A percentile compares a stretch with the other conserved stretches of the same genome.
Conservation (phyloP, 2,797 vertebrate genomes). For the Epinephelus coioides region DNA sequence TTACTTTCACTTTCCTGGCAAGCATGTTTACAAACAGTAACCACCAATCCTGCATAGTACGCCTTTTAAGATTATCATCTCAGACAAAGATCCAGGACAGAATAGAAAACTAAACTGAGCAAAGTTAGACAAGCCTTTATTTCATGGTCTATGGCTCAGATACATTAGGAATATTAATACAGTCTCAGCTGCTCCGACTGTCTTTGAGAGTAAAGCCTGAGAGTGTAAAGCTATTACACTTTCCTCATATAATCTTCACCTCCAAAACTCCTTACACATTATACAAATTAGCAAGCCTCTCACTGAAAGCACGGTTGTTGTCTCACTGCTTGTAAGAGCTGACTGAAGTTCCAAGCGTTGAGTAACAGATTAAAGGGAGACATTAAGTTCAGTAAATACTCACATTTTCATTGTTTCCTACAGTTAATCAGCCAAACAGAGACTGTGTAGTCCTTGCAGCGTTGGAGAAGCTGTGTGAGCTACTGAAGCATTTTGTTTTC, state of each 20-base stretch:
- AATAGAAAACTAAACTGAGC: background rate
- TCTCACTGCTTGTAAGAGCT: slow-evolving; percentile 19
- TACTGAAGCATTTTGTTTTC: slow-evolving; percentile 62
- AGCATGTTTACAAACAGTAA: too few species aligned
- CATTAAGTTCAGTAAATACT: slow-evolving; percentile 39
- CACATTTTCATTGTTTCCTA: slow-evolving; percentile 42
- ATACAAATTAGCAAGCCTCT: background rate
- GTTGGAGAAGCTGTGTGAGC: slow-evolving; percentile 31
- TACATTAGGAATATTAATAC: too few species aligned
- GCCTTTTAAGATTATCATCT: background rate
- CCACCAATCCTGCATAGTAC: too few species aligned
- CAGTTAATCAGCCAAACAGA: slow-evolving; percentile 10
- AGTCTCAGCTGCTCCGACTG: background rate
- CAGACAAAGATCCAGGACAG: background rate
- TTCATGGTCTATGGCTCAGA: background rate
- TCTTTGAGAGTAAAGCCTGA: slow-evolving; percentile 2
- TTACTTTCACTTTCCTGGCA: too few species aligned
- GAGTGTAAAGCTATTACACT: background rate
- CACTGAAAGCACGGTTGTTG: background rate
- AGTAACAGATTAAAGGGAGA: slow-evolving; percentile 7
- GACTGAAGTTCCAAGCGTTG: slow-evolving; percentile 14
- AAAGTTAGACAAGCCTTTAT: background rate
- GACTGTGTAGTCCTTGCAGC: background rate
- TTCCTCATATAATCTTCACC: background rate
- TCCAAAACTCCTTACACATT: background rate